Evolutionary conservation across 2,797 vertebrate species (phyloP), one percentile per base, ranked within the genome.

Genomic region (Podarcis siculus): DNA sequence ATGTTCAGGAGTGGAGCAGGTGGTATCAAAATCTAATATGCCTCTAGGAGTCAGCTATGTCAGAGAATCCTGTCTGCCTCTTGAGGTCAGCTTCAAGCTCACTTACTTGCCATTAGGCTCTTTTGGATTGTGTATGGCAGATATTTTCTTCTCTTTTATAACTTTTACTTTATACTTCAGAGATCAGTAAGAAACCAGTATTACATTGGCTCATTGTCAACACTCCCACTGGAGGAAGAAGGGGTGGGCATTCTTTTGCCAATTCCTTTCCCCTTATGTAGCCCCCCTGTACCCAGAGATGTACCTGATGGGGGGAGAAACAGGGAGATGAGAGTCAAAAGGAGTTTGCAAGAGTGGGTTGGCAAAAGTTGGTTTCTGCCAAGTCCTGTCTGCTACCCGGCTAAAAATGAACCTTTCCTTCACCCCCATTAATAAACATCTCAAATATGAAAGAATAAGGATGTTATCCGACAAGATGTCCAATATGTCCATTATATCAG

Each of bases 11-110:
- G 39, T 17, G 21, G 83, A 85, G 66, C 83, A 76, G 67, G 30
- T 77, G 30, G 45, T 83, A 23, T 55, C 71, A 78, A 88, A 90
- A 79, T 8, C 79, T 77, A 12, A 25, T 72, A 64, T 9, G 69
- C 58, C 27, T 69, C 82, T 32, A 81, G 67, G 15, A 61, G 72
- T 64, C 49, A 82, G 90, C 77, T 87, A 10, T 42, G 30, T 90
- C 19, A 80, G 35, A 64, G 6, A 45, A 30, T 39, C 66, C 83
- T 1, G 79, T 58, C 15, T 86, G 1, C 79, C 89, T 32, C 3
- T 5, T 87, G 79, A 83, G 13, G 32, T 72, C 82, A 93, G 69
- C 55, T 27, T 1, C 0, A 69, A 4, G 21, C 73, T 80, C 37
- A 27, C 85, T 77, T 64, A 15, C 45, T 77, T 79, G 64, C 17